A percentile compares a stretch with the other conserved stretches of the same genome.
Evolutionary conservation across 2,888 invertebrate species (phyloP).

Genomic region (Conomelus anceps): DNA sequence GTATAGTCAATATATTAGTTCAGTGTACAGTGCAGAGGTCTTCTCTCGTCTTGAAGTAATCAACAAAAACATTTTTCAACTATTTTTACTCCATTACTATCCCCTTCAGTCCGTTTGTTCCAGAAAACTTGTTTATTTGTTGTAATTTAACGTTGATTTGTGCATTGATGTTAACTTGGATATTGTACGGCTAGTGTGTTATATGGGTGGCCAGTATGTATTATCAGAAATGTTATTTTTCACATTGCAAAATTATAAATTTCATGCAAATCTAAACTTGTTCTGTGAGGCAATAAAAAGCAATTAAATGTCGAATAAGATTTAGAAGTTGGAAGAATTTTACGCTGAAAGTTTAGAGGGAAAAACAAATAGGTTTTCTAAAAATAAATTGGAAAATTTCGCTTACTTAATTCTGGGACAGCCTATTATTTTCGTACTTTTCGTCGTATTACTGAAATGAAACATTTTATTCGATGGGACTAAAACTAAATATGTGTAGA

Average conservation of each 20-base stretch:
- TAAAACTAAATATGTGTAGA: background rate
- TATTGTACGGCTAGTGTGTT: background rate
- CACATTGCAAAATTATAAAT: background rate
- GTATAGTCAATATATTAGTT: background rate
- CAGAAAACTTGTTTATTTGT: background rate
- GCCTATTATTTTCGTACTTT: background rate
- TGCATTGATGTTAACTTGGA: background rate
- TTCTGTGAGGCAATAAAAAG: background rate
- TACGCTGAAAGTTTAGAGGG: background rate
- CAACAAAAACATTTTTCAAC: background rate
- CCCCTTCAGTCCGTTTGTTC: background rate
- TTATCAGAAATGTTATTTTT: background rate
- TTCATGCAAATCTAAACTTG: background rate
- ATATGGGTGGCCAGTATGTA: background rate
- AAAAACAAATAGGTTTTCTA: background rate
- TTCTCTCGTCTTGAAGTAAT: background rate
- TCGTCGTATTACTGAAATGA: background rate
- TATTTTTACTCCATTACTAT: background rate
- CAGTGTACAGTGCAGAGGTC: background rate
- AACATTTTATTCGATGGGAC: background rate
- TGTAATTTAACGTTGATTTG: background rate
- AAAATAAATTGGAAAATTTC: background rate
- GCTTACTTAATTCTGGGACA: background rate
- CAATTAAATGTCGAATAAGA: background rate
- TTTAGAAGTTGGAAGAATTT: background rate